These are phyloP conservation scores for Syrrhaptes paradoxus DNA, from an alignment of 2,113 vertebrate genomes.

Conservation along the genomic window DNA sequence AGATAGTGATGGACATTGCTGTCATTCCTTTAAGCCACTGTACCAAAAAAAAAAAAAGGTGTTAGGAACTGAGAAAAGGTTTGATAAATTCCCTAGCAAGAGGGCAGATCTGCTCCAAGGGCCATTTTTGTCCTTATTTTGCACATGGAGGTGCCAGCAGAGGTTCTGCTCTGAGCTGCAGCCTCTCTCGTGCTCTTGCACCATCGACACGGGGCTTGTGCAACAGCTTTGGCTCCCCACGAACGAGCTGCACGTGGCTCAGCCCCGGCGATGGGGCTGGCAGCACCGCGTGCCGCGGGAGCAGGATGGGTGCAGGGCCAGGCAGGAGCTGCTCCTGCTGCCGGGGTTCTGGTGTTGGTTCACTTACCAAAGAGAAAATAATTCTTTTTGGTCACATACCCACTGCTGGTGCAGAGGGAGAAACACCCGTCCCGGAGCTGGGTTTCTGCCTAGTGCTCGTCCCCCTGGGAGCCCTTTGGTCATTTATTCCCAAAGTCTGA, in stretches of 20 bases:
- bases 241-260: background rate
- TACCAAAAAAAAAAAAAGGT: background rate
- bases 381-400: accelerated
- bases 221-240: background rate
- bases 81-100: background rate
- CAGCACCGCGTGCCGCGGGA: accelerated
- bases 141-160: background rate
- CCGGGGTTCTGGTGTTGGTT: background rate
- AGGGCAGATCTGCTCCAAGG: background rate
- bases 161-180: background rate
- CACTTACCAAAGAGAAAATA: background rate
- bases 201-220: background rate
- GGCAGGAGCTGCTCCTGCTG: background rate
- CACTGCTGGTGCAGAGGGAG: background rate
- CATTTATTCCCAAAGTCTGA: background rate
- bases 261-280: background rate
- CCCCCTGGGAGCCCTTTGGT: background rate
- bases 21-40: background rate
- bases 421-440: accelerated
- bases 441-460: background rate
- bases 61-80: background rate
- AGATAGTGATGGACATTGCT: background rate
- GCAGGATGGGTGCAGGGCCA: background rate
- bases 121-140: background rate
- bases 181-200: background rate